phyloP scores from a whole-genome alignment of 2,113 vertebrate species.

The Eptesicus fuscus region DNA sequence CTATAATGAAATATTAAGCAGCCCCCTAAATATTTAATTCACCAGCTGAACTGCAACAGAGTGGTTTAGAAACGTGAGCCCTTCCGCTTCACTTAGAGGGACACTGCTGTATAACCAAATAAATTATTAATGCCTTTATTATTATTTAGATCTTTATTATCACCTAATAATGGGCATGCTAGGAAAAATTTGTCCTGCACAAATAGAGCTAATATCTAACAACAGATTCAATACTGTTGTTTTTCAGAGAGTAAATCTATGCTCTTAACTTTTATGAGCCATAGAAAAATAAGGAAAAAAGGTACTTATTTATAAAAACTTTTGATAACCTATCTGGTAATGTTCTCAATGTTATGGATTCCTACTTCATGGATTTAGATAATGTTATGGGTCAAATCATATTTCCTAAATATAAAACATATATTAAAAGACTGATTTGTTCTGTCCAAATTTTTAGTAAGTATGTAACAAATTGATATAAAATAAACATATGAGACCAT shows the following conservation, averaged over 20 bases:
- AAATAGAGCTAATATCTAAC: slow-evolving; percentile 7
- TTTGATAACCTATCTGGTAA: neutral
- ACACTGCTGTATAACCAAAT: slow-evolving; percentile 53
- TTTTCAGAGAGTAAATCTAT: slow-evolving; percentile 26
- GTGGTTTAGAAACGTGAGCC: slow-evolving; percentile 62
- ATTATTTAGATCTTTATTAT: slow-evolving; percentile 62
- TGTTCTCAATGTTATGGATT: neutral
- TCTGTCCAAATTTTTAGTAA: neutral
- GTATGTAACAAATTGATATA: neutral
- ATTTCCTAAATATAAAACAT: neutral
- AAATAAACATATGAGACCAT: neutral
- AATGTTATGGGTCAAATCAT: neutral
- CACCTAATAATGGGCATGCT: slow-evolving; percentile 10
- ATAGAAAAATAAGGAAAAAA: neutral
- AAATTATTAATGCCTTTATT: slow-evolving; percentile 63
- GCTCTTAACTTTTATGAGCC: neutral
- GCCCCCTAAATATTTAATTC: slow-evolving; percentile 81
- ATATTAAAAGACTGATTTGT: neutral
- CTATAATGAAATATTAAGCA: slow-evolving; percentile 82
- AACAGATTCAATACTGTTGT: neutral
- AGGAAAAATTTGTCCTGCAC: slow-evolving; percentile 6
- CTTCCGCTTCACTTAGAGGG: slow-evolving; percentile 60
- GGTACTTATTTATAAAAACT: neutral
- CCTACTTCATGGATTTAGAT: neutral
- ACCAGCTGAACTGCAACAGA: slow-evolving; percentile 60